These are phyloP conservation scores for Macrosteles quadrilineatus DNA, from an alignment of 1,140 invertebrate genomes.

Conservation along the genomic window DNA sequence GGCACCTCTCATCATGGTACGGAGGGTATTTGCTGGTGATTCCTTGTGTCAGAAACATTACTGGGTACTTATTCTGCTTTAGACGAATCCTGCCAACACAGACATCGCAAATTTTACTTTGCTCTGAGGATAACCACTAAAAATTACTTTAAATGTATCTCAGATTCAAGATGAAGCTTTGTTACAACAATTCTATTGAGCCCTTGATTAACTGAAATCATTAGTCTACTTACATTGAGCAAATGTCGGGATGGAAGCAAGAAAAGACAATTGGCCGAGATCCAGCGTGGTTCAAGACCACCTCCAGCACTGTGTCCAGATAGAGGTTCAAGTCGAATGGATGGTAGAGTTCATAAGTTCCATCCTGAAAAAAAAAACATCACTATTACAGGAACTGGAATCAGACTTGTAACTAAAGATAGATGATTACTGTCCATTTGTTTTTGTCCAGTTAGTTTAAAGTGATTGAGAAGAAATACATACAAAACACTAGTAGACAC, in stretches of 20 bases:
- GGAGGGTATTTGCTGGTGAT: conserved; percentile 75
- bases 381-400: conserved; percentile 25
- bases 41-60: conserved; percentile 91
- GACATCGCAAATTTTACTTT: too few relatives aligned
- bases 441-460: too few relatives aligned
- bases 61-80: conserved; percentile 95
- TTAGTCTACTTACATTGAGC: conserved; percentile 81
- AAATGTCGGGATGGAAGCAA: conserved; percentile 94
- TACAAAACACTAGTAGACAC: too few relatives aligned
- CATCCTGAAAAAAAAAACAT: conserved; percentile 58
- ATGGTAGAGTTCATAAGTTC: conserved; percentile 82
- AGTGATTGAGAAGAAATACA: too few relatives aligned
- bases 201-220: too few relatives aligned
- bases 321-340: conserved; percentile 90
- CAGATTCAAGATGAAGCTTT: too few relatives aligned
- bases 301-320: conserved; percentile 84
- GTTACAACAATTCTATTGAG: too few relatives aligned
- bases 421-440: too few relatives aligned
- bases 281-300: conserved; percentile 71
- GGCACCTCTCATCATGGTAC: conserved; percentile 82
- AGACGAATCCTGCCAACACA: conserved; percentile 63
- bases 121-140: too few relatives aligned
- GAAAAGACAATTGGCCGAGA: conserved; percentile 85
- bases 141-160: too few relatives aligned
- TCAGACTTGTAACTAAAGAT: too few relatives aligned